These are phyloP conservation scores for Diadumene lineata DNA, from an alignment of 92 coral and sea anemone genomes.

Conservation along the genomic window DNA sequence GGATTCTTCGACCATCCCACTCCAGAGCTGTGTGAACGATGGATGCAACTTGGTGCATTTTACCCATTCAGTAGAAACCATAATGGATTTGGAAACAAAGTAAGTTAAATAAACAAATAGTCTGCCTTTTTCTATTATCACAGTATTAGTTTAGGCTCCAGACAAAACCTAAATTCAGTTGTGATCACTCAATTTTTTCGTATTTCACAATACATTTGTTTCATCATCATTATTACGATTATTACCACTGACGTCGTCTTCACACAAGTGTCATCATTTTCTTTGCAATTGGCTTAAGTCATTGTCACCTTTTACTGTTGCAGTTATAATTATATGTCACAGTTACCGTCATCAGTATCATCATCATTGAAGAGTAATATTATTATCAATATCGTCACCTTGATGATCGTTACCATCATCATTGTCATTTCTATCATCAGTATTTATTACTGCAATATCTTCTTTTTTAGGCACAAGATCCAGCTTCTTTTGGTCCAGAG, in stretches of 20 bases:
- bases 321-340: no score
- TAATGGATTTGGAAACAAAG: constrained; percentile 84
- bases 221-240: background rate
- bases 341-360: background rate
- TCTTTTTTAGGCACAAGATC: constrained; percentile 68
- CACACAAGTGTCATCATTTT: background rate
- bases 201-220: no score
- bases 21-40: constrained; percentile 68
- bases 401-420: background rate
- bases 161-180: no score
- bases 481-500: constrained; percentile 72
- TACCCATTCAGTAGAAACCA: constrained; percentile 96
- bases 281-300: background rate
- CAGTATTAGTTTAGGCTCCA: no score
- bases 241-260: background rate
- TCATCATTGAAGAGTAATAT: background rate
- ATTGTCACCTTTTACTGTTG: background rate
- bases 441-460: no score
- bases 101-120: no score
- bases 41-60: constrained; percentile 98
- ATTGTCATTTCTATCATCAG: background rate
- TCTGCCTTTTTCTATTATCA: no score
- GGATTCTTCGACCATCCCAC: constrained; percentile 79
- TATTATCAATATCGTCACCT: background rate
- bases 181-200: no score